These are phyloP conservation scores for Ctenosaura bakeri DNA, from an alignment of 2,797 vertebrate genomes.

Conservation along the genomic window DNA sequence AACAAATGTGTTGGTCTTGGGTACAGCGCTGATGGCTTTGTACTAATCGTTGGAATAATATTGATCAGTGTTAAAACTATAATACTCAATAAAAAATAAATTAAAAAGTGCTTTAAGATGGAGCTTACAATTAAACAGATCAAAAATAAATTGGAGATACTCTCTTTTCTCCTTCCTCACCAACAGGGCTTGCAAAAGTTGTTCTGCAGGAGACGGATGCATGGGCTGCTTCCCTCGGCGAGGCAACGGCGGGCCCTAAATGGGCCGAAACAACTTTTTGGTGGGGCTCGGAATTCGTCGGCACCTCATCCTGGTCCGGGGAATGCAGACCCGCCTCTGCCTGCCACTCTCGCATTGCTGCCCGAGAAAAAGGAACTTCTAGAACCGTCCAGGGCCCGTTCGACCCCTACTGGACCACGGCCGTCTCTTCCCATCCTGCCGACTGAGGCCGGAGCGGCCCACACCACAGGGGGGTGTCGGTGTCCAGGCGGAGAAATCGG, in stretches of 20 bases:
- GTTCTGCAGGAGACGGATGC: not conserved
- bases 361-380: not conserved
- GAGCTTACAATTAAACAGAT: too few relatives aligned
- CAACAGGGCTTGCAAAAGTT: not conserved
- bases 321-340: not conserved
- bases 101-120: too few relatives aligned
- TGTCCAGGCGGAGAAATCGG: not conserved
- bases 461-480: fast-evolving
- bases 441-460: fast-evolving
- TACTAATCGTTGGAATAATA: too few relatives aligned
- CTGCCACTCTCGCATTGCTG: too few relatives aligned
- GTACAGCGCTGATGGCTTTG: too few relatives aligned
- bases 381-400: fast-evolving
- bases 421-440: fast-evolving
- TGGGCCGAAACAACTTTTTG: fast-evolving
- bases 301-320: too few relatives aligned
- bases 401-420: fast-evolving
- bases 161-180: not conserved
- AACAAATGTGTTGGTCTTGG: too few relatives aligned
- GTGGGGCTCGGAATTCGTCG: too few relatives aligned
- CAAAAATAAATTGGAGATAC: not conserved
- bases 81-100: too few relatives aligned
- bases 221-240: fast-evolving
- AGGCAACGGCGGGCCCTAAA: not conserved
- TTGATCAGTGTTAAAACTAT: too few relatives aligned